Evolutionary conservation across 2,113 vertebrate genomes (phyloP), one percentile per base, ranked within the genome.

Genomic region (Alethe diademata): DNA sequence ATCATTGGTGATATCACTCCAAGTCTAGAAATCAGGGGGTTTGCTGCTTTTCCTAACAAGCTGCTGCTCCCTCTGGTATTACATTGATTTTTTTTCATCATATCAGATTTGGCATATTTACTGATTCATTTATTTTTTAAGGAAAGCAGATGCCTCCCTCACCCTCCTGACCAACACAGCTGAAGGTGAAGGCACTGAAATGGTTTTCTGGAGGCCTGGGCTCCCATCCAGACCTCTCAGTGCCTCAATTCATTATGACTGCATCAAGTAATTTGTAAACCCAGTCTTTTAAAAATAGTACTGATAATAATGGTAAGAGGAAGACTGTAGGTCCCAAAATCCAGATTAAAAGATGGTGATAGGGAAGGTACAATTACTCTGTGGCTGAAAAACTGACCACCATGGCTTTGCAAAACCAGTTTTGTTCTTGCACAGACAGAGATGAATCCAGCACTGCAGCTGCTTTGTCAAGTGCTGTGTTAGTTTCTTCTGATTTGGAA

Each of bases 1-100:
- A 2, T 96, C 89, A 57, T 57, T 82, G 58, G 53, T 65, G 90
- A 76, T 79, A 54, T 75, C 93, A 93, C 42, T 56, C 56, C 65
- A 72, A 69, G 54, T 93, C 90, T 92, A 83, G 92, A 95, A 97
- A 95, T 91, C 64, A 95, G 78, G 50, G 31, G 12, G 33, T 61
- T 91, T 92, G 61, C 64, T 66, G 86, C 33, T 54, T 88, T 91
- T 90, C 86, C 57, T 73, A 48, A 25, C n/a, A 79, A 25, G 51
- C 54, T 76, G 28, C 43, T 42, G 61, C 70, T 90, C n/a, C 43
- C 9, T 51, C 78, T 79, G 43, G 28, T 57, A 29, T 85, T 36
- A 11, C 8, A 19, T 22, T 74, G 57, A 15, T 61, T 75, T 86
- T 42, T 42, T 51, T 85, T 8, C 9, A 48, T 69, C 33, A 2